phyloP scores from a whole-genome alignment of 2,888 invertebrate genomes.

The Seira sanloemensis region DNA sequence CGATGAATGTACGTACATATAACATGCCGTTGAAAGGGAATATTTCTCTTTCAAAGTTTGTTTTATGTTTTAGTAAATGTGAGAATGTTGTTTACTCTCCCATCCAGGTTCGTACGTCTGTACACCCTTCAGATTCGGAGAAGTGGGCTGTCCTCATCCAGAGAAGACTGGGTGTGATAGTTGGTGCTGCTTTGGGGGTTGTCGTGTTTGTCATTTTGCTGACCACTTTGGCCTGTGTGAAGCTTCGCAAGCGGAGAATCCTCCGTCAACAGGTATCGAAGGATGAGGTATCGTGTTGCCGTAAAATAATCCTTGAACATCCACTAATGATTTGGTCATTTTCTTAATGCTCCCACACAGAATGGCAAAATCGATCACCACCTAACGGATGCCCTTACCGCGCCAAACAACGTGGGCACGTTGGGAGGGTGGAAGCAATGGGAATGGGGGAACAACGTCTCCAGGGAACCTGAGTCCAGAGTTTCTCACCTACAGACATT shows the following conservation, averaged over 20 bases:
- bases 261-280: slow-evolving; percentile 69
- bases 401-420: slow-evolving; percentile 72
- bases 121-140: slow-evolving; percentile 75
- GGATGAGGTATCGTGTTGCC: no score
- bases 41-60: not conserved
- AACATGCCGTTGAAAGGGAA: not conserved
- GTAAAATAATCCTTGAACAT: no score
- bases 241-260: slow-evolving; percentile 87
- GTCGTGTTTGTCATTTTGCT: slow-evolving; percentile 89
- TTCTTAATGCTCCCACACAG: slow-evolving; percentile 46
- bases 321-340: no score
- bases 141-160: slow-evolving; percentile 82
- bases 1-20: no score
- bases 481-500: slow-evolving; percentile 72
- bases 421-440: slow-evolving; percentile 66
- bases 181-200: slow-evolving; percentile 91
- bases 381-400: slow-evolving; percentile 69
- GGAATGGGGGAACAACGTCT: slow-evolving; percentile 65
- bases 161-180: slow-evolving; percentile 87
- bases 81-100: slow-evolving; percentile 25
- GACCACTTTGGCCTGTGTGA: slow-evolving; percentile 89
- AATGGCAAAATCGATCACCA: slow-evolving; percentile 73
- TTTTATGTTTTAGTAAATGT: slow-evolving; percentile 4
- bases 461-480: slow-evolving; percentile 72
- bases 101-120: slow-evolving; percentile 75